Evolutionary conservation across 2,113 vertebrate species (phyloP).

Genomic region (Mus pahari): DNA sequence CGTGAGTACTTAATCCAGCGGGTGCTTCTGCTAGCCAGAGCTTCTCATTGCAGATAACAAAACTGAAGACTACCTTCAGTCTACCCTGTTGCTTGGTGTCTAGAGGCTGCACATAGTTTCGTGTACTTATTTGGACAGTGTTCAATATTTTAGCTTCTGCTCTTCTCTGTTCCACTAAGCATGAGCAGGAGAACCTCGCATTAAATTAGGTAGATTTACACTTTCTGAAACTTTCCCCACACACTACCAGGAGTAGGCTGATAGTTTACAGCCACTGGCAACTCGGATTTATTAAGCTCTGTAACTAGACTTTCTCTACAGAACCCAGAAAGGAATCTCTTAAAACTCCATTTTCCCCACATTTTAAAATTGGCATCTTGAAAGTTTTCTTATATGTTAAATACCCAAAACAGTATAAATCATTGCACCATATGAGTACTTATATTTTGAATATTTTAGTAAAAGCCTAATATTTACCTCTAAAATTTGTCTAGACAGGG

Average conservation of each 20-base stretch:
- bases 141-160: not conserved
- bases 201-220: too few species aligned
- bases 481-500: not conserved
- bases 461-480: not conserved
- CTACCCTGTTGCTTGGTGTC: not conserved
- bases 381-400: not conserved
- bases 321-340: not conserved
- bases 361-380: too few species aligned
- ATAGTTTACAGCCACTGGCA: not conserved
- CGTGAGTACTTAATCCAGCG: slow-evolving; percentile 83
- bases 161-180: not conserved
- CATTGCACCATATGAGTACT: not conserved
- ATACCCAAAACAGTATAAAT: not conserved
- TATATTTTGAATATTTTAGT: not conserved
- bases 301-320: not conserved
- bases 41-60: not conserved
- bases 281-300: not conserved
- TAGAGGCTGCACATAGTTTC: not conserved
- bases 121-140: accelerated
- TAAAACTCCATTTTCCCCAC: not conserved
- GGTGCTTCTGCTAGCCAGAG: not conserved
- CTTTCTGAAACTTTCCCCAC: too few species aligned
- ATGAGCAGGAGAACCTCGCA: not conserved
- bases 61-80: not conserved
- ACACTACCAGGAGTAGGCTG: not conserved